phyloP scores from a whole-genome alignment of 2,797 vertebrate species.

The Halcyon smyrnensis region DNA sequence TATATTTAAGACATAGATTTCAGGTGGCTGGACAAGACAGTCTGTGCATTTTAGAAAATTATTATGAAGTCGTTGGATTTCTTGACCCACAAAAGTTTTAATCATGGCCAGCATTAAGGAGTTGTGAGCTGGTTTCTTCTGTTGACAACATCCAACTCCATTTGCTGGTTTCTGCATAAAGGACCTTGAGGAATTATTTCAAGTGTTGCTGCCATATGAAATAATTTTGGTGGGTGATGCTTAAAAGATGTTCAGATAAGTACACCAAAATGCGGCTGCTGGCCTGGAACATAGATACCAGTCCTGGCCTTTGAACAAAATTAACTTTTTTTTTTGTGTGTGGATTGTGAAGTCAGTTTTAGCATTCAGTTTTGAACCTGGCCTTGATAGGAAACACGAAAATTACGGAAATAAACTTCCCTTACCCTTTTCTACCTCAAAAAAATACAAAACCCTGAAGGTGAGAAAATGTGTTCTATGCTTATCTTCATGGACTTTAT shows the following conservation, averaged over 20 bases:
- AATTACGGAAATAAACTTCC: neutral
- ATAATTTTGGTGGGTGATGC: neutral
- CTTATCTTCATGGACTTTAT: neutral
- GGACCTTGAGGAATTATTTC: neutral
- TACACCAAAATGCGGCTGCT: neutral
- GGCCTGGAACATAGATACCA: neutral
- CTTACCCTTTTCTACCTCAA: neutral
- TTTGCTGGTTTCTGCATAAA: neutral
- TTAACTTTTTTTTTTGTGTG: neutral
- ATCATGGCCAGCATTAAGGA: neutral
- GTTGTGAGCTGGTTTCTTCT: neutral
- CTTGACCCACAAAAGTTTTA: neutral
- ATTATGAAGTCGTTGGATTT: neutral
- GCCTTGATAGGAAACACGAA: neutral
- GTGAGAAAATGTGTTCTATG: neutral
- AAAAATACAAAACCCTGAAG: neutral
- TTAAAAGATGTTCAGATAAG: neutral
- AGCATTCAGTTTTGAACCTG: neutral
- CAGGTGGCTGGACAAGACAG: neutral
- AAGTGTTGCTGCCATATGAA: neutral
- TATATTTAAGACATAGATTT: neutral
- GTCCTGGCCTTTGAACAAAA: neutral
- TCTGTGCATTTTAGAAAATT: neutral
- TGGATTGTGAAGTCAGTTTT: neutral
- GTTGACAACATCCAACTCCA: neutral